phyloP scores from a whole-genome alignment of 2,797 vertebrate genomes.

The Premnoplex brunnescens region DNA sequence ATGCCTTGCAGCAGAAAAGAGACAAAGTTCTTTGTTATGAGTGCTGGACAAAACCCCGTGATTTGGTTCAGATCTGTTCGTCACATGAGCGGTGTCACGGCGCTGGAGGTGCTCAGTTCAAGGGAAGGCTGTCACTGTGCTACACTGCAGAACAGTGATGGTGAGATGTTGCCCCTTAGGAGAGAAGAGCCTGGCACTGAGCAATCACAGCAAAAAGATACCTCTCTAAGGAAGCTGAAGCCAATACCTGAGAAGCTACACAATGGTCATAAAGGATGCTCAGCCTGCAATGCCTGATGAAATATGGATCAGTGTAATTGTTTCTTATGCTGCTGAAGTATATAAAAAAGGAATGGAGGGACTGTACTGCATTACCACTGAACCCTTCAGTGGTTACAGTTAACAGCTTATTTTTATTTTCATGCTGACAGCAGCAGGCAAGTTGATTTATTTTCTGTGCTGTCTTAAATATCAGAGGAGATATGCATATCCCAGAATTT shows the following conservation, averaged over 20 bases:
- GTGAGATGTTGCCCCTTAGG: neutral
- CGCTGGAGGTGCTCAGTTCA: neutral
- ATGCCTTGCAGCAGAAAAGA: neutral
- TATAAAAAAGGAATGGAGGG: neutral
- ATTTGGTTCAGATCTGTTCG: neutral
- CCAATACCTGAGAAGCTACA: neutral
- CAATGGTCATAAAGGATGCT: neutral
- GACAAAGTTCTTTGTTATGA: neutral
- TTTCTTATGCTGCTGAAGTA: conserved; percentile 9
- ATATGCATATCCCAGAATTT: neutral
- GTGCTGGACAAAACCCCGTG: neutral
- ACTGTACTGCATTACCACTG: neutral
- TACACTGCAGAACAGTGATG: accelerated
- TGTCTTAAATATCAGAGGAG: conserved; percentile 9
- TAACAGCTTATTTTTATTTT: conserved; percentile 44
- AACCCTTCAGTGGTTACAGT: conserved; percentile 9
- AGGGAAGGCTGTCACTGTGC: accelerated
- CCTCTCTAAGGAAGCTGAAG: neutral
- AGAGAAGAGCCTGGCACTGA: neutral
- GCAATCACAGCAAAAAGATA: neutral
- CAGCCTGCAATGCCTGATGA: neutral
- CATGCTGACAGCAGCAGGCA: neutral
- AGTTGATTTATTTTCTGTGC: conserved; percentile 35
- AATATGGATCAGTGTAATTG: conserved; percentile 20
- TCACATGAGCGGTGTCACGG: accelerated